A percentile compares a stretch with the other conserved stretches of the same genome.
Evolutionary conservation across 2,888 invertebrate genomes (phyloP).

Genomic region (Rutpela maculata): DNA sequence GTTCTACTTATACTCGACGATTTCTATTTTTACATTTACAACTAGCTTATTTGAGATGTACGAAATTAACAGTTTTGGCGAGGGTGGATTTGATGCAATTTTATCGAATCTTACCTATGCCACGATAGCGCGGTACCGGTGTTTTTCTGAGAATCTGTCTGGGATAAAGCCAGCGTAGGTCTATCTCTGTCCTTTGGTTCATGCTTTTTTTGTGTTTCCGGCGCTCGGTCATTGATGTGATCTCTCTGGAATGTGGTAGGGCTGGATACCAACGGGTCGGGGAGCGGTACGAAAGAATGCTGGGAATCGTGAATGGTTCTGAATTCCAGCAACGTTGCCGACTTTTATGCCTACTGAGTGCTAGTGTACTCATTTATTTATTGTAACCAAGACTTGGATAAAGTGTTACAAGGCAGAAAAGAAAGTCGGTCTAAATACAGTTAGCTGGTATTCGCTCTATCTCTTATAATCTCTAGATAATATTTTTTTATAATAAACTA

Average conservation of each 20-base stretch:
- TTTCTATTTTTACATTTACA: conserved; percentile 43
- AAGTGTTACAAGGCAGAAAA: conserved; percentile 40
- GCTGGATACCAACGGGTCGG: conserved; percentile 66
- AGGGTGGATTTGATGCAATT: conserved; percentile 8
- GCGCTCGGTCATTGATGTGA: conserved; percentile 75
- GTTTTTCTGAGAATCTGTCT: conserved; percentile 64
- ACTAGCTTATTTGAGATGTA: background rate
- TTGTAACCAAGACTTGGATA: conserved; percentile 24
- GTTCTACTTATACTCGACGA: conserved; percentile 53
- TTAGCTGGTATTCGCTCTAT: conserved; percentile 37
- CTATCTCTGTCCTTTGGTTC: conserved; percentile 62
- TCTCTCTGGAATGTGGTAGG: conserved; percentile 74
- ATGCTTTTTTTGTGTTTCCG: conserved; percentile 69
- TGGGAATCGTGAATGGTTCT: conserved; percentile 74
- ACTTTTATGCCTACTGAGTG: conserved; percentile 54
- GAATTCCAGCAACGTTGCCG: conserved; percentile 68
- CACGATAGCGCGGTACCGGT: conserved; percentile 46
- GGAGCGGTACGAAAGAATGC: conserved; percentile 71
- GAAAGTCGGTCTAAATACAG: conserved; percentile 41
- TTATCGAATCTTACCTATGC: conserved; percentile 41
- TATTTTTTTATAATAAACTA: background rate
- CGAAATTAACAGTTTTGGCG: conserved; percentile 29
- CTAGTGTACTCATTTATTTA: conserved; percentile 53
- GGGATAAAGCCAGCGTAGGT: conserved; percentile 60
- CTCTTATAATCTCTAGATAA: background rate